Evolutionary conservation across 1,140 invertebrate genomes (phyloP).

Genomic region (Lamellibrachia luymesi): DNA sequence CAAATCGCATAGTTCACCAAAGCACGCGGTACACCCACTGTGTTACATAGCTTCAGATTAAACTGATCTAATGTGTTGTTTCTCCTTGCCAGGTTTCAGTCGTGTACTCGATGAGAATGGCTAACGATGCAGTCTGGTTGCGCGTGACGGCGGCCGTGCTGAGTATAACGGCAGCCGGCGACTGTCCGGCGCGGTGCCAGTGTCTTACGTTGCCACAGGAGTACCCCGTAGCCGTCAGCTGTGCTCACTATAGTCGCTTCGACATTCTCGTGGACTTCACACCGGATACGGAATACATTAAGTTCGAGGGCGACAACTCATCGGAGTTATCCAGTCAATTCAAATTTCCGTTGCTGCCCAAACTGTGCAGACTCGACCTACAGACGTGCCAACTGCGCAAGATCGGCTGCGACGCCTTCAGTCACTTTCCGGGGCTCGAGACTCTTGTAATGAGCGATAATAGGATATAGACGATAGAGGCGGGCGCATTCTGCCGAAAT

Average conservation of each 20-base stretch:
- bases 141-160: background rate
- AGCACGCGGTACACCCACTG: background rate
- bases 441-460: background rate
- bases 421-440: background rate
- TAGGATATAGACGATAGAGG: background rate
- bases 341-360: slow-evolving; percentile 5
- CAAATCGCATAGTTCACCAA: no score
- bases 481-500: background rate
- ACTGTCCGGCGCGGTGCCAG: background rate
- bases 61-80: background rate
- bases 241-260: background rate
- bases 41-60: background rate
- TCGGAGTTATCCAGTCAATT: background rate
- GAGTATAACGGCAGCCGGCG: background rate
- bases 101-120: background rate
- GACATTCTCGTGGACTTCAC: background rate
- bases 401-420: background rate
- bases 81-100: background rate
- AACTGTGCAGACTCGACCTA: slow-evolving; percentile 10
- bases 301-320: background rate
- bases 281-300: background rate
- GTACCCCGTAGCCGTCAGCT: background rate
- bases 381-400: background rate
- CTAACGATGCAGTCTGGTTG: background rate
- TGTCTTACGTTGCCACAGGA: background rate